Evolutionary conservation across 2,888 invertebrate genomes (phyloP), one percentile per base, ranked within the genome.

Genomic region (Sycophila texana): DNA sequence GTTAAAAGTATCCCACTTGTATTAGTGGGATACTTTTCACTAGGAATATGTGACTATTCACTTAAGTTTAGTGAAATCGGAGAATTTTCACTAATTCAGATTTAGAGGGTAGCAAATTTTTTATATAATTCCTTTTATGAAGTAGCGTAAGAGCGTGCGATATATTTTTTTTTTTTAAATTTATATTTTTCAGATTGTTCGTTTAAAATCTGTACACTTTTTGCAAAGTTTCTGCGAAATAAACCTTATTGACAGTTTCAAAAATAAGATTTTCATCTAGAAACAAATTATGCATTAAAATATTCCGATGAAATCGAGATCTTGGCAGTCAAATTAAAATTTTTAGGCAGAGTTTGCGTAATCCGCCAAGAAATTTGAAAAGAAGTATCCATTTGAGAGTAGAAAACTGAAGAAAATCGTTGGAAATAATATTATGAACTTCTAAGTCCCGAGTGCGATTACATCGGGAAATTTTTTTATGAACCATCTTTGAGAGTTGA

Each of bases 401-500:
- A 26, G 16, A 74, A 26, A 39, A 74, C 74, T 58, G 20, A 58
- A 70, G 63, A 70, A 71, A 74, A 71, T 74, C 49, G 55, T 76
- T 80, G 57, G 55, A 57, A 66, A 68, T 76, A 68, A 79, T 39
- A 39, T 79, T 75, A 55, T 61, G 63, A 61, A 67, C 57, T 68
- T 55, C 60, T 16, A 39, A 73, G 55, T 68, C 61, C 53, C 66
- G 13, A 68, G 68, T 63, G 67, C 72, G 76, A 80, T 76, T 67
- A 79, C 67, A 75, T 72, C 63, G 55, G 49, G 49, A 53, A 72
- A 67, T 71, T 72, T 79, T 72, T 67, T 79, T 61, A 63, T 18
- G 53, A 57, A 58, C 26, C 70, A 10, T 75, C 22, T 70, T 74
- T 30, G 55, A 53, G 22, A 75, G 66, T 79, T 22, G 53, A 55